A percentile compares a stretch with the other conserved stretches of the same genome.
Conservation (phyloP, 2,888 invertebrate genomes). For the Synergus itoensis region DNA sequence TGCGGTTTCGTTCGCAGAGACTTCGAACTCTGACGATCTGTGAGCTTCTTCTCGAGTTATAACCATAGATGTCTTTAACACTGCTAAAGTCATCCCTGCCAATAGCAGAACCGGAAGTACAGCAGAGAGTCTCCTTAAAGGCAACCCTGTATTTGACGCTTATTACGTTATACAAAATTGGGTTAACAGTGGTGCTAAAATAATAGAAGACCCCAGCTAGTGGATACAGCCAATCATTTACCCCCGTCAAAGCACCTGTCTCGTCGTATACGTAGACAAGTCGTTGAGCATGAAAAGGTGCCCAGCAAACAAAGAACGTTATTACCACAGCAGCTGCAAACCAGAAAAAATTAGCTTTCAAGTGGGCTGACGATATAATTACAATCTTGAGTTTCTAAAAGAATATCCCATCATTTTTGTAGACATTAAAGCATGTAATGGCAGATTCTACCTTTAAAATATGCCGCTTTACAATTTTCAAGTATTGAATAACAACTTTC, state of each 20-base stretch:
- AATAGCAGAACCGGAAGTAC: conserved; percentile 66
- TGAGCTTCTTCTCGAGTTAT: conserved; percentile 1
- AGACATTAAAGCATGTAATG: no score
- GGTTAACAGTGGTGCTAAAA: conserved; percentile 90
- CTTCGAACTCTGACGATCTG: conserved; percentile 23
- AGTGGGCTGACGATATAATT: background rate
- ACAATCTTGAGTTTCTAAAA: background rate
- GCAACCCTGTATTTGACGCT: conserved; percentile 87
- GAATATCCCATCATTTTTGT: no score
- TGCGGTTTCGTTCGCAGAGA: conserved; percentile 20
- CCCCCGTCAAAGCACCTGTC: conserved; percentile 80
- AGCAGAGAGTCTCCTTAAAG: conserved; percentile 81
- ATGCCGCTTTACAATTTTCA: no score
- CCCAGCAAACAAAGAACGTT: conserved; percentile 97
- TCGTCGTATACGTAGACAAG: conserved; percentile 89
- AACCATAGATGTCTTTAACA: background rate
- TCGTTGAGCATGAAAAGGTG: conserved; percentile 96
- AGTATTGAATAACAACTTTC: no score
- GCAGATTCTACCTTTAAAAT: no score
- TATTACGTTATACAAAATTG: conserved; percentile 93
- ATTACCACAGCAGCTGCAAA: conserved; percentile 93
- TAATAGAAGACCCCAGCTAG: conserved; percentile 91
- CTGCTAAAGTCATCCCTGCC: conserved; percentile 14
- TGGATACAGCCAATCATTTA: conserved; percentile 90
- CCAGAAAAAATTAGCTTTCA: conserved; percentile 35